Evolutionary conservation across 53 echinoderm and acorn worm genomes (phyloP).

Genomic region (Paracentrotus lividus): DNA sequence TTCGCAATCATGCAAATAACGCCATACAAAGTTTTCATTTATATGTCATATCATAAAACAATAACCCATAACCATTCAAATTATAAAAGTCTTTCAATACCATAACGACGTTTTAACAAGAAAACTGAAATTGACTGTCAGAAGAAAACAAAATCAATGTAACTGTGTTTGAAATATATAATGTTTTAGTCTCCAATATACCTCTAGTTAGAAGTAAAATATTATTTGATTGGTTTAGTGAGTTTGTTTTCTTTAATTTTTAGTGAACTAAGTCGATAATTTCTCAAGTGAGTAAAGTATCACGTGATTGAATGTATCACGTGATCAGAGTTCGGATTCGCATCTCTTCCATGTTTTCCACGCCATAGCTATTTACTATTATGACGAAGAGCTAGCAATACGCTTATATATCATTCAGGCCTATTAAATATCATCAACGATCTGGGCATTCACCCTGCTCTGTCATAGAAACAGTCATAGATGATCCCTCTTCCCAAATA

Average conservation of each 20-base stretch:
- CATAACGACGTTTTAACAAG: too few species aligned
- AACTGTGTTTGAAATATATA: background rate
- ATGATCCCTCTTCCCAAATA: background rate
- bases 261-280: too few species aligned
- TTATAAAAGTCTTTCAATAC: too few species aligned
- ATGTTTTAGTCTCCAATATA: background rate
- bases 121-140: too few species aligned
- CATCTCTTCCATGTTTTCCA: too few species aligned
- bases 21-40: background rate
- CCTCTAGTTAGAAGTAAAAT: background rate
- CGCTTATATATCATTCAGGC: background rate
- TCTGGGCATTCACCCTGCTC: background rate
- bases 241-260: too few species aligned
- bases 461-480: conserved; percentile 10
- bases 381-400: background rate
- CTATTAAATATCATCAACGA: background rate
- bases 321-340: background rate
- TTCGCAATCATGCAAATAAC: background rate
- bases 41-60: too few species aligned
- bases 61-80: too few species aligned
- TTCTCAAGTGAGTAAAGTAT: too few species aligned
- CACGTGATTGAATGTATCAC: background rate
- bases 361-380: too few species aligned
- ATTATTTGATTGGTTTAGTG: background rate
- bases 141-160: too few species aligned